Base-by-base conservation (phyloP, 64 coral and sea anemone species). In the Montipora capricornis region DNA sequence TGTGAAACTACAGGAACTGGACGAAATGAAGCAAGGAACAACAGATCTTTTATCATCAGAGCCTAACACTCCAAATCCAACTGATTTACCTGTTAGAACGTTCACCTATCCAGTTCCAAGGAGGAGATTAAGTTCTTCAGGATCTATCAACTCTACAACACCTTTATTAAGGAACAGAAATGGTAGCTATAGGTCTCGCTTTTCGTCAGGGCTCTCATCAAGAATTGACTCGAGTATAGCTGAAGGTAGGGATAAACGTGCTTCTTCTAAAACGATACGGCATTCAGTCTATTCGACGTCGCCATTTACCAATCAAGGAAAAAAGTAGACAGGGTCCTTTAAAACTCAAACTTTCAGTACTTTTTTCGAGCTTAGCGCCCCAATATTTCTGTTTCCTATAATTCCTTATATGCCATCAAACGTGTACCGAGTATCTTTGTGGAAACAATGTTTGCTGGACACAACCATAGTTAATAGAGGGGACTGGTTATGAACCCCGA, bases 161-260 rank as follows among this genome's bases (percentile, higher is more conserved):
- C 98, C 98, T 37, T 83, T 96, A 78, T 76, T 99, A 74, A 94
- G 82, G 87, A 96, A 94, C 79, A 94, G 97, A 44, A 91, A 87
- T 92, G 95, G 94, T 19, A 99, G 98, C 89, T 94, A 94, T 49
- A 91, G 98, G 20, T 96, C 98, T 5, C 87, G 98, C 24, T 91
- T 99, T 55, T 94, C 98, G 3, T 99, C 98, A 22, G 94, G 89
- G 0, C 80, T 94, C 8, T 92, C 92, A 17, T 90, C 98, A 20
- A 88, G 95, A 87, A 76, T 99, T 51, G 98, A 99, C 67, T 99
- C 98, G 1, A 94, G 94, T 71, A 96, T 99, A 44, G 94, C 87
- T 45, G 98, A 99, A 95, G 98, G 98, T 99, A 90, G 44, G 69
- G 6, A 12, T 14, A 76, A 13, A 76, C 11, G 45, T 24, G 22